Evolutionary conservation across 2,888 invertebrate genomes (phyloP).

Genomic region (Rutpela maculata): DNA sequence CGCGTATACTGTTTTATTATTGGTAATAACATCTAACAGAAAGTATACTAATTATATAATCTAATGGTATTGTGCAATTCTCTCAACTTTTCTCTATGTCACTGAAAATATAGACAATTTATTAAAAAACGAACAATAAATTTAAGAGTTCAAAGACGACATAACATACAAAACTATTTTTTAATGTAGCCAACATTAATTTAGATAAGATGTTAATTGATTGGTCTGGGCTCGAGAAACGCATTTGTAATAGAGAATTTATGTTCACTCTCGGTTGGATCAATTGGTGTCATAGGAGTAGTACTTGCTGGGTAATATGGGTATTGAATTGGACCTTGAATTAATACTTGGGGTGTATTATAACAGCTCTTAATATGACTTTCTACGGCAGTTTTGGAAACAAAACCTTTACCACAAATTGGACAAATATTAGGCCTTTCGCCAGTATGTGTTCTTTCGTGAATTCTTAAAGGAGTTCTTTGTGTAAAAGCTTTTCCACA

Average conservation of each 20-base stretch:
- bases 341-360: slow-evolving; percentile 49
- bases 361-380: slow-evolving; percentile 68
- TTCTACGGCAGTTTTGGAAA: slow-evolving; percentile 69
- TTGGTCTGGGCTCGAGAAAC: slow-evolving; percentile 25
- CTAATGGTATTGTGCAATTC: too few relatives aligned
- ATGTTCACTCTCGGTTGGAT: slow-evolving; percentile 49
- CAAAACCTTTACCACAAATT: slow-evolving; percentile 67
- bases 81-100: too few relatives aligned
- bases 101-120: neutral
- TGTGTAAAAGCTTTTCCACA: slow-evolving; percentile 73
- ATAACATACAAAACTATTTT: too few relatives aligned
- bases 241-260: slow-evolving; percentile 41
- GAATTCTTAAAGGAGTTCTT: slow-evolving; percentile 78
- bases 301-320: slow-evolving; percentile 44
- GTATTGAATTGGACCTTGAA: slow-evolving; percentile 48
- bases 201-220: neutral
- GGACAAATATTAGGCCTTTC: slow-evolving; percentile 77
- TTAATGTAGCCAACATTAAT: too few relatives aligned
- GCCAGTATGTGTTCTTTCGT: slow-evolving; percentile 79
- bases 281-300: slow-evolving; percentile 50
- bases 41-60: too few relatives aligned
- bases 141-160: too few relatives aligned
- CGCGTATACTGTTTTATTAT: too few relatives aligned
- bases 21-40: too few relatives aligned
- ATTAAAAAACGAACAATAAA: too few relatives aligned